Base-by-base conservation (phyloP, 1,140 invertebrate species). In the Temnothorax nylanderi region DNA sequence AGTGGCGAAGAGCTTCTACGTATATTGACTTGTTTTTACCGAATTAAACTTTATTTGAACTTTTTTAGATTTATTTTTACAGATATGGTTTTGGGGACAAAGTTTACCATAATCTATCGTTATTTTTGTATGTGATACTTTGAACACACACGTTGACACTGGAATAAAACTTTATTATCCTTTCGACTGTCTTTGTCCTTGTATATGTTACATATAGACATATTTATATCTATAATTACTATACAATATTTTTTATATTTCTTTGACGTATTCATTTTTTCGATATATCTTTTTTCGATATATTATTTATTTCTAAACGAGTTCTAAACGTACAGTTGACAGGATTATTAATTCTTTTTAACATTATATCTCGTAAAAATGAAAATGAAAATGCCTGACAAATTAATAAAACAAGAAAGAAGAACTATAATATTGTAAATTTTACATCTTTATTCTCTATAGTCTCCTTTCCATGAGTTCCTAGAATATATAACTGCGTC, bases 21-120 rank as follows among this genome's bases (percentile, higher is more conserved):
- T 18, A 34, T 8, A 8, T 37, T 37, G 7, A 62, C 13, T 4
- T 3, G 8, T 64, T 64, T 64, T 64, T 10, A 34, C 7, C 0
- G 32, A 64, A 18, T 37, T 37, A 18, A 64, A 64, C 3, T 64
- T 37, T 64, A 64, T 64, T 64, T 64, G 16, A 64, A 64, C 16
- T 18, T 64, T 34, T 34, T 64, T 10, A 64, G 2, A 1, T 64
- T 60, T 69, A 82, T 47, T 86, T 87, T 67, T 81, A 81, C 65
- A 87, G 77, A 72, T 82, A 86, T 71, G 47, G 1, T 49, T 69
- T 80, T 34, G 32, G 51, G 8, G 7, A 60, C 10, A 72, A 44
- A 3, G 13, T 82, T 64, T 44, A 54, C 8, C 26, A 32, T 41
- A 54, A 51, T 64, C 2, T 26, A 26, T 26, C 26, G 26, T 47